Percentiles rank a stretch among this genome's conserved stretches.
These are phyloP conservation scores for Pitta sordida DNA, from an alignment of 2,113 vertebrate species.

Conservation along the genomic window DNA sequence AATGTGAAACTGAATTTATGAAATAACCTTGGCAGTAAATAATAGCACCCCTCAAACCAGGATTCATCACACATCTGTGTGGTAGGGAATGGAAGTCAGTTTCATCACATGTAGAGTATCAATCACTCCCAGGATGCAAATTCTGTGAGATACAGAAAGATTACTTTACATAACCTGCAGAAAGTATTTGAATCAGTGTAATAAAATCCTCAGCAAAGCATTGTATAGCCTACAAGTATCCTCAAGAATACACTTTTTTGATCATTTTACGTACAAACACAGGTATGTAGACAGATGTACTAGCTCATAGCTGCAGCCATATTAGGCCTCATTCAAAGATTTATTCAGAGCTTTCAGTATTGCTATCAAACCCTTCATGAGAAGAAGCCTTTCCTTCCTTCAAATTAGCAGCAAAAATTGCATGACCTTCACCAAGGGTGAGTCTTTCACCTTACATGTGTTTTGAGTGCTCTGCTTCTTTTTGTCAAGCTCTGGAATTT, in stretches of 20 bases:
- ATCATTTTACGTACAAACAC: not conserved
- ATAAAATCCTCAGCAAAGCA: slow-evolving; percentile 43
- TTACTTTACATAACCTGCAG: slow-evolving; percentile 48
- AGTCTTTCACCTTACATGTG: not conserved
- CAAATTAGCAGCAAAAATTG: not conserved
- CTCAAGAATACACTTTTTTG: not conserved
- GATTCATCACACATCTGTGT: slow-evolving; percentile 52
- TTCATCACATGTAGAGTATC: slow-evolving; percentile 46
- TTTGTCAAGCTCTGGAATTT: not conserved
- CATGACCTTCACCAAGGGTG: not conserved
- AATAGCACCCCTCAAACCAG: slow-evolving; percentile 44
- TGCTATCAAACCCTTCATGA: not conserved
- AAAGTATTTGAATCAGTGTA: slow-evolving; percentile 50
- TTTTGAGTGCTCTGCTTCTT: not conserved
- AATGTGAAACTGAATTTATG: slow-evolving; percentile 52
- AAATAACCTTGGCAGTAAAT: slow-evolving; percentile 70
- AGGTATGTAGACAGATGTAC: not conserved
- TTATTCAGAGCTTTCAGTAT: not conserved
- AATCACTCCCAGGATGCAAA: slow-evolving; percentile 70
- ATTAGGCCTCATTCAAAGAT: not conserved
- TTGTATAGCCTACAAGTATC: slow-evolving; percentile 6
- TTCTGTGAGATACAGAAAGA: slow-evolving; percentile 44
- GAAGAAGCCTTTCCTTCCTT: not conserved
- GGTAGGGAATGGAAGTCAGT: slow-evolving; percentile 38
- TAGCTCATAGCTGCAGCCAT: not conserved